phyloP scores from a whole-genome alignment of 2,113 vertebrate species.

The Oryzias woworae region DNA sequence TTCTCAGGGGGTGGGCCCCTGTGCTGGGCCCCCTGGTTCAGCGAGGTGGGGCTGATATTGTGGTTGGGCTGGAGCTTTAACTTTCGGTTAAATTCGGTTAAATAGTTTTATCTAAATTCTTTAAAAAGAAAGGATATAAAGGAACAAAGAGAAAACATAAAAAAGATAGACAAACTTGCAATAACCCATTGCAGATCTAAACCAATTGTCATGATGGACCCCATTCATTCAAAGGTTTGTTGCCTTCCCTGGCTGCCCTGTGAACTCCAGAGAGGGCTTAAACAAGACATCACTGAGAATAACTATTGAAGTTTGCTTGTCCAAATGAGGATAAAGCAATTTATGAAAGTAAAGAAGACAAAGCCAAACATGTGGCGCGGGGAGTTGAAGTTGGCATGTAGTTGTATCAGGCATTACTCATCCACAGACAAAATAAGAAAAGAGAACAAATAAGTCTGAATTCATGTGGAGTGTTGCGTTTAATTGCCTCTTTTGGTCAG shows the following conservation, averaged over 20 bases:
- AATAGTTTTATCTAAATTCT: too few relatives aligned
- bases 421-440: slow-evolving; percentile 23
- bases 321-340: slow-evolving; percentile 52
- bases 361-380: slow-evolving; percentile 62
- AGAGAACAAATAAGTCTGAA: slow-evolving; percentile 36
- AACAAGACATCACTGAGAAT: slow-evolving; percentile 43
- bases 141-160: not conserved
- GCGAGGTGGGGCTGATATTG: too few relatives aligned
- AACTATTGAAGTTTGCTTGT: slow-evolving; percentile 47
- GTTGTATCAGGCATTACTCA: slow-evolving; percentile 60
- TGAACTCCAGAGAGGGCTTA: slow-evolving; percentile 7
- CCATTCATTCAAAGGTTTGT: slow-evolving; percentile 23
- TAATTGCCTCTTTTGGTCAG: slow-evolving; percentile 35
- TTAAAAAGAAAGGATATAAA: not conserved
- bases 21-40: too few relatives aligned
- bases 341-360: slow-evolving; percentile 38
- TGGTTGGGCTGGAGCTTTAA: too few relatives aligned
- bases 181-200: slow-evolving; percentile 11
- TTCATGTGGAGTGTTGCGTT: slow-evolving; percentile 41
- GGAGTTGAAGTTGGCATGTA: slow-evolving; percentile 36
- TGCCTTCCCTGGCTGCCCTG: not conserved
- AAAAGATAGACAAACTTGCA: not conserved
- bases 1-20: too few relatives aligned
- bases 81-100: too few relatives aligned
- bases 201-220: slow-evolving; percentile 17